A percentile compares a stretch with the other conserved stretches of the same genome.
phyloP scores from a whole-genome alignment of 1,140 invertebrate genomes.

The Cardiocondyla obscurior region DNA sequence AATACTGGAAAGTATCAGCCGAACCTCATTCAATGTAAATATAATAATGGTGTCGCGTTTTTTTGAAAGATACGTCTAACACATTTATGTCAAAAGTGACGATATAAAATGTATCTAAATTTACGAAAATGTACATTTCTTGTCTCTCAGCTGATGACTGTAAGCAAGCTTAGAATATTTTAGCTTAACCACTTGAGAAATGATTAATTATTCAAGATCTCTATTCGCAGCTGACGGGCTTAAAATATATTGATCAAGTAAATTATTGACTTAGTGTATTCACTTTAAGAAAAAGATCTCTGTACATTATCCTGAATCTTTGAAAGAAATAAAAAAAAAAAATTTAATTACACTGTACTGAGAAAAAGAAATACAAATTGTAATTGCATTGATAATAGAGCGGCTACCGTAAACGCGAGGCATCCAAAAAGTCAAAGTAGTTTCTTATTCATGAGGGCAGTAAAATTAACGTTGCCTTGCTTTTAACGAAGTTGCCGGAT shows the following conservation, averaged over 20 bases:
- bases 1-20: background rate
- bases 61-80: background rate
- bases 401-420: background rate
- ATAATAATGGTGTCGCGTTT: background rate
- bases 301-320: background rate
- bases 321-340: background rate
- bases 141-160: background rate
- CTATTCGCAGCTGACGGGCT: background rate
- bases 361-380: background rate
- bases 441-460: background rate
- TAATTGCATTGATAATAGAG: background rate
- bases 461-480: slow-evolving; percentile 25
- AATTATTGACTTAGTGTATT: background rate
- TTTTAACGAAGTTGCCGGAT: slow-evolving; percentile 53
- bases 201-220: background rate
- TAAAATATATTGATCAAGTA: background rate
- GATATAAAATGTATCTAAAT: background rate
- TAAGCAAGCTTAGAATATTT: background rate
- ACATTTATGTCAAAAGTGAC: background rate
- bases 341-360: background rate
- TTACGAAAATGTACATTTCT: background rate
- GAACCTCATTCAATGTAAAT: slow-evolving; percentile 5
- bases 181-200: background rate
- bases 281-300: background rate
- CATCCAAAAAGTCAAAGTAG: background rate